Base-by-base conservation (phyloP, 2,797 vertebrate genomes). In the Champsocephalus gunnari region DNA sequence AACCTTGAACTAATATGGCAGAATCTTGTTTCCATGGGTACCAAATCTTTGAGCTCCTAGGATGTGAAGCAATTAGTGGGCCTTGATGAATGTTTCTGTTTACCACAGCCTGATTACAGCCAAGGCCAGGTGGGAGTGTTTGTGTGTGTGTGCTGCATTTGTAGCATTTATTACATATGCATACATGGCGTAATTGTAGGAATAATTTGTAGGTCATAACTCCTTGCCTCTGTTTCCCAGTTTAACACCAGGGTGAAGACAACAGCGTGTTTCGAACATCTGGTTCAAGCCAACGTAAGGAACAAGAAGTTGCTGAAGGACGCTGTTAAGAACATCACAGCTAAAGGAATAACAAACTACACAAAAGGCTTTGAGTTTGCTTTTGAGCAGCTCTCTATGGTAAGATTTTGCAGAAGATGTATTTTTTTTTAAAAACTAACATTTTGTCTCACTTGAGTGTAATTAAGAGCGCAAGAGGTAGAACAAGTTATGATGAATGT, bases 271-370 rank as follows among this genome's bases (percentile, higher is more conserved):
- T 99, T 99, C 73, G 95, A 97, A 79, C 97, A 98, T 78, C 96
- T 99, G 82, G 98, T 99, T 73, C 98, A 99, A 90, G 98, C 98
- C 71, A 99, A 99, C 8, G 98, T 99, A 63, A 96, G 98, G 85
- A 99, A 99, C 91, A 99, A 99, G 94, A 99, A 99, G 94, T 94
- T 98, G 77, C 90, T 99, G 88, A 99, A 99, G 92, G 98, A 99
- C 28, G 97, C 96, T 0, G 97, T 99, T 21, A 96, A 98, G 89
- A 97, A 98, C 88, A 99, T 99, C 86, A 95, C 96, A 11, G 98
- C 98, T 0, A 99, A 99, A 91, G 98, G 98, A 82, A 98, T 99
- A 56, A 99, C 98, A 0, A 98, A 99, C 92, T 99, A 99, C 91
- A 99, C 98, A 56, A 98, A 98, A 83, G 98, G 98, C 65, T 99